Base-by-base conservation (phyloP, 2,888 invertebrate genomes). In the Spilarctia lutea region DNA sequence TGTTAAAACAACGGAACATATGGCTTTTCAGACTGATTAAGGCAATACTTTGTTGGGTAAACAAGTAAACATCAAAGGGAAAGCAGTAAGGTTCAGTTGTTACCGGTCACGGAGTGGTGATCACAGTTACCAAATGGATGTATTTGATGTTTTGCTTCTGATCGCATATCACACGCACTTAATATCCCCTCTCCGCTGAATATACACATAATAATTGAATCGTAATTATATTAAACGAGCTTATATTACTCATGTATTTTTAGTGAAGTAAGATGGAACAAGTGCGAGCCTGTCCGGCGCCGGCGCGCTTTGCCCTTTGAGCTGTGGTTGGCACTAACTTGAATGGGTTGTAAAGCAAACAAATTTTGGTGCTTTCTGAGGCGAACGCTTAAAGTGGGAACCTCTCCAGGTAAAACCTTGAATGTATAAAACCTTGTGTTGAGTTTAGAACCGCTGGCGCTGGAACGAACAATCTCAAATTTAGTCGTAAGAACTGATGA, bases 381-480 rank as follows among this genome's bases (percentile, higher is more conserved):
- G 76, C 63, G 71, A 74, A 65, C 76, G 71, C 76, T 76, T 68
- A 68, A 76, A 74, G 76, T 74, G 76, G 39, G 63, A 39, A 71
- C 76, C 76, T 76, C 76, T 39, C 35, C 68, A 63, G 76, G 76
- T 76, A 33, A 71, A 73, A 76, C 76, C 76, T 71, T 71, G 63
- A 45, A n/a, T 39, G 68, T 52, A 67, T 48, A 18, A 69, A 56
- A 56, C 52, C 67, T 60, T 45, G 63, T 45, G 45, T 67, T 65
- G 27, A 52, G 30, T 69, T 69, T 63, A 20, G 69, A 42, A 65
- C 45, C 60, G 65, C 73, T 30, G 84, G 84, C 85, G 84, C 86
- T 82, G 74, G 74, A 71, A 81, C 81, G 83, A 81, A 85, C 81
- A 89, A 90, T 90, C 90, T 90, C 90, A 90, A 84, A 79, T 68